Base-by-base conservation (phyloP, 2,113 vertebrate species). In the Python bivittatus region DNA sequence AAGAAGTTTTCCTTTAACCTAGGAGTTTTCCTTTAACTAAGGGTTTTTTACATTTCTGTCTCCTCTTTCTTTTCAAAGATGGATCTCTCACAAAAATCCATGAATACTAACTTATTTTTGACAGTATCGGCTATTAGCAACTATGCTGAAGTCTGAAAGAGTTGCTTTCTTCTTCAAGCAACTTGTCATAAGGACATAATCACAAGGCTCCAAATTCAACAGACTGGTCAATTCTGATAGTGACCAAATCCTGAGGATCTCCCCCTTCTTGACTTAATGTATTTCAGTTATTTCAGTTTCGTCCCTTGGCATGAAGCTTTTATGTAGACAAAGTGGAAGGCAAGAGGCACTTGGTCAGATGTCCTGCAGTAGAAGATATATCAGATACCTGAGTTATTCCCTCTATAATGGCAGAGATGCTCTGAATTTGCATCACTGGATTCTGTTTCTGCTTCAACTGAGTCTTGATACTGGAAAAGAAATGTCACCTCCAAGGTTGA, bases 401-500 rank as follows among this genome's bases (percentile, higher is more conserved):
- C 87, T 53, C n/a, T 27, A 25, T 17, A 52, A n/a, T 56, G 29
- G 29, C 54, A 38, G n/a, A 11, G 91, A 92, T 6, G 88, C n/a
- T 0, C 23, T 87, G 79, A 72, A 92, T 0, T 88, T 89, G 93
- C 94, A 53, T 84, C 29, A 3, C 90, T n/a, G 5, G 79, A 42
- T 84, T 58, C 72, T 93, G 72, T 57, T 56, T 8, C 57, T 33
- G 88, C 1, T 90, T 90, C 93, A 94, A 92, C 94, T 0, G 64
- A 0, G 79, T 85, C 92, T 93, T 95, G 94, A 93, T 95, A 91
- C 0, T 23, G 90, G 7, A 57, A 88, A 88, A 88, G 93, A 91
- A 96, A 95, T 95, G 96, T 96, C 96, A 97, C 96, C 96, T 95
- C 96, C 96, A 96, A 95, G 95, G 94, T 93, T 96, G 94, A 96